phyloP scores from a whole-genome alignment of 2,113 vertebrate species.

The Edolisoma coerulescens region DNA sequence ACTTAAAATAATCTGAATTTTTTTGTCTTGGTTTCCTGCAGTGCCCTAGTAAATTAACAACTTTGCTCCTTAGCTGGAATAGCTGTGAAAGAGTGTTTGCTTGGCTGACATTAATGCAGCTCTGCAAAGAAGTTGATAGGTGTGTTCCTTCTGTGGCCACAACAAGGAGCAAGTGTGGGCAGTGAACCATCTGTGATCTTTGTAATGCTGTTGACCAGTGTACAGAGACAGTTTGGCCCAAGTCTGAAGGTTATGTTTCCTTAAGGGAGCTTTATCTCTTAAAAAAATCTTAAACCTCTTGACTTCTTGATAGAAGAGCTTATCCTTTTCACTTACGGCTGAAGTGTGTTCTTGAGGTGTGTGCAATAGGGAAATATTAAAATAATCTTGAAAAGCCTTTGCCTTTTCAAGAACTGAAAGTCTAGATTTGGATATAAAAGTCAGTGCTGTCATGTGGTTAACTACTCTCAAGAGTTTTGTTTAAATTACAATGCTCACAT shows the following conservation, averaged over 20 bases:
- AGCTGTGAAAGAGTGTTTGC: not conserved
- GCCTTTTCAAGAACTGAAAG: not conserved
- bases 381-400: not conserved
- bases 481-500: not conserved
- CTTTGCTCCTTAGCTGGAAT: not conserved
- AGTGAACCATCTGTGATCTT: not conserved
- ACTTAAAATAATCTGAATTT: not conserved
- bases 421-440: not conserved
- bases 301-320: not conserved
- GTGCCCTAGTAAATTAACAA: not conserved
- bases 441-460: not conserved
- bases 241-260: slow-evolving; percentile 20
- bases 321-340: not conserved
- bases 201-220: not conserved
- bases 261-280: not conserved
- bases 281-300: not conserved
- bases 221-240: not conserved
- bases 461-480: not conserved
- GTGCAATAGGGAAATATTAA: not conserved
- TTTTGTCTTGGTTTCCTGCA: not conserved
- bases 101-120: not conserved
- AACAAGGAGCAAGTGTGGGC: not conserved
- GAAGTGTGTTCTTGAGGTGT: not conserved
- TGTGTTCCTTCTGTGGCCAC: not conserved
- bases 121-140: not conserved